Evolutionary conservation across 1,140 invertebrate species (phyloP).

Genomic region (Lepidurus apus): DNA sequence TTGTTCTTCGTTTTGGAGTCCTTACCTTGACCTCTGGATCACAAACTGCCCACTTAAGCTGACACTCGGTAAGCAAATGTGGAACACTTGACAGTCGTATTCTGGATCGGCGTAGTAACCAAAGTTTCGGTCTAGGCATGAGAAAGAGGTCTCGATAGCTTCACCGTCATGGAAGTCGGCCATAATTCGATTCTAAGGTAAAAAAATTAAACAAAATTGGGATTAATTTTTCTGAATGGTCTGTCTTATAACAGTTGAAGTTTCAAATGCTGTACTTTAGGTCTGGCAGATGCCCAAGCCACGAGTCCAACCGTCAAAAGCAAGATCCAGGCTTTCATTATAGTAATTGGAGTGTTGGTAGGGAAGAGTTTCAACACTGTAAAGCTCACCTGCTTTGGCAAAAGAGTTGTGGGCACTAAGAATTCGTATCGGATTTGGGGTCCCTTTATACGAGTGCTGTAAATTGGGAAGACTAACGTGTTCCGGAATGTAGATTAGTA

Average conservation of each 20-base stretch:
- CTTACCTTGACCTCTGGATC: background rate
- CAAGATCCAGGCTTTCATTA: background rate
- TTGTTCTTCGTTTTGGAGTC: background rate
- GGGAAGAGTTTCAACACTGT: background rate
- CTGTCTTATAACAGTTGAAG: background rate
- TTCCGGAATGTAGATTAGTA: background rate
- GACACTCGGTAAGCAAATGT: slow-evolving; percentile 42
- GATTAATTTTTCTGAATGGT: background rate
- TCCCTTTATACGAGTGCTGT: background rate
- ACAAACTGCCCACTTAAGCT: slow-evolving; percentile 36
- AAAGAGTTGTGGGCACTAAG: background rate
- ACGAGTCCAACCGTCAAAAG: background rate
- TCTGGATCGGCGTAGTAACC: slow-evolving; percentile 46
- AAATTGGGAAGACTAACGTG: background rate
- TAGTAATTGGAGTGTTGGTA: background rate
- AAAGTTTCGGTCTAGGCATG: slow-evolving; percentile 41
- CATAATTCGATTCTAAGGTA: background rate
- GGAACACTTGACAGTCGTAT: slow-evolving; percentile 46
- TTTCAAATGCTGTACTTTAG: background rate
- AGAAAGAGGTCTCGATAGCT: slow-evolving; percentile 37
- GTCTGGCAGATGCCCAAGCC: background rate
- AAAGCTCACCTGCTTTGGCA: background rate
- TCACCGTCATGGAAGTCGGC: background rate
- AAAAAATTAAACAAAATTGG: background rate
- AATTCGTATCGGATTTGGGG: background rate